Base-by-base conservation (phyloP, 2,888 invertebrate species). In the Ecdyonurus torrentis region DNA sequence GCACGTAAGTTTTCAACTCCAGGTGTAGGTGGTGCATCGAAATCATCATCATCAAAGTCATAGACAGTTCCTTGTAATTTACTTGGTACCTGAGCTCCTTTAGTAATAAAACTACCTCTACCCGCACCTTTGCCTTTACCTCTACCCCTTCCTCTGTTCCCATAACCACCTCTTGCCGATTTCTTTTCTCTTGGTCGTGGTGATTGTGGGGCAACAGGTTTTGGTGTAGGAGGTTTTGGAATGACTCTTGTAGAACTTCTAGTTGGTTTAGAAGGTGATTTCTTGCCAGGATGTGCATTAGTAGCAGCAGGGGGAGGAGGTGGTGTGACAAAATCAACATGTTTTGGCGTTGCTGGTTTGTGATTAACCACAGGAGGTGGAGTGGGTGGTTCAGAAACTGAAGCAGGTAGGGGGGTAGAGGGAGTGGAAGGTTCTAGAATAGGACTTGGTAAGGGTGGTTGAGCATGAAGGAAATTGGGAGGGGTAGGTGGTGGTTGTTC, bases 61-160 rank as follows among this genome's bases (percentile, higher is more conserved):
- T 91, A 93, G 1, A 92, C 92, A 1, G 92, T 92, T 7, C 92
- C 91, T 5, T 85, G 85, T 52, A 91, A 77, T 72, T 89, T 90
- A 71, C 85, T 88, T 5, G 55, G 55, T 22, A 55, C 5, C n/a
- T n/a, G 55, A 18, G 55, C 5, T 5, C 55, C 55, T 20, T 22
- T n/a, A 10, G 55, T 7, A 7, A 22, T 22, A 55, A n/a, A n/a
- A 67, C 86, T 87, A 65, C 89, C 88, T 1, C 89, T 85, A 69
- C 84, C 84, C 23, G 81, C 80, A 64, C 76, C 73, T 68, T 77
- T 78, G 2, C 77, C 77, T 53, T 78, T 73, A 1, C 78, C 78
- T 67, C 76, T 69, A 1, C 76, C 76, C 61, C 76, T 67, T 5
- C 75, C 76, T 1, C 73, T 69, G 22, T 73, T 74, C 20, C 73